Base-by-base conservation (phyloP, 2,888 invertebrate genomes). In the Itoplectis maculator region DNA sequence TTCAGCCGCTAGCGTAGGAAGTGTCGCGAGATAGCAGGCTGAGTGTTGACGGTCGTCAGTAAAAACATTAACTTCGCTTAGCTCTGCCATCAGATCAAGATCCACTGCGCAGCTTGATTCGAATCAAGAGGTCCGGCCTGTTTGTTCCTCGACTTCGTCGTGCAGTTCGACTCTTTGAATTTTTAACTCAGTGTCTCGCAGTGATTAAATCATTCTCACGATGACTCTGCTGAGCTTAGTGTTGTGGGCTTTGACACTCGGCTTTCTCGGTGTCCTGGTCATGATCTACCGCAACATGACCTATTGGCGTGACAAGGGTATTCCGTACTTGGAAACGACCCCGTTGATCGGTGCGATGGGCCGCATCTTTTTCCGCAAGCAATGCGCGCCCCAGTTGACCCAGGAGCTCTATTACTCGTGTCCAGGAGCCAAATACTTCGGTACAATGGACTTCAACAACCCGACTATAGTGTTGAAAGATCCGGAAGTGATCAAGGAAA, bases 401-500 rank as follows among this genome's bases (percentile, higher is more conserved):
- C 1, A 45, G 0, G 47, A 35, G 5, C 0, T 87, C 0, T 90
- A 90, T 66, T 45, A 83, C 3, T 9, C 2, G 2, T 5, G 51
- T 0, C 79, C 83, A 0, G 66, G 82, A 0, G 79, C 78, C 0
- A 83, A 47, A 8, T 90, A 88, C 65, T 8, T 87, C 2, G 92
- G 91, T 0, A 61, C 79, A 13, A 89, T 90, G 82, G 88, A 89
- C n/a, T 88, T 92, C 40, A 59, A 59, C 0, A 83, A 65, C 1
- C 91, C 92, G 0, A 23, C 73, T 0, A 9, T 91, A 5, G 0
- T 92, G 3, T 3, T 93, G 0, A 87, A 87, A 5, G 92, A 92
- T 82, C 88, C 91, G 0, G 89, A 92, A 2, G 51, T 92, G 11
- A 88, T 93, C 11, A 91, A 88, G 69, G 87, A 88, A 5, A 69